These are phyloP conservation scores for Meteorus sp. DNA, from an alignment of 1,140 invertebrate genomes.

Conservation along the genomic window DNA sequence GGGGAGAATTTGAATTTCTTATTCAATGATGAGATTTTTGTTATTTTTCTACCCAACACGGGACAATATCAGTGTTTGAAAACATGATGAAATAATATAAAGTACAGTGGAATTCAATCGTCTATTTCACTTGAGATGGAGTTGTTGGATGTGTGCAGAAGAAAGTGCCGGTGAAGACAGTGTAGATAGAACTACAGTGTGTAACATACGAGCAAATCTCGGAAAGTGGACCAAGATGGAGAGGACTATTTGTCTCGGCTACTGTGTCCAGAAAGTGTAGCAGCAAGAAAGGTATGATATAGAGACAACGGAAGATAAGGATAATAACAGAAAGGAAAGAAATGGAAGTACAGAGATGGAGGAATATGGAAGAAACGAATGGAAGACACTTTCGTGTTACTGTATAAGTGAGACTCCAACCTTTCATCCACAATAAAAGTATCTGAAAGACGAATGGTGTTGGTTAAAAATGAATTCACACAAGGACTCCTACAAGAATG, in stretches of 20 bases:
- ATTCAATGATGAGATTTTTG: too few species aligned
- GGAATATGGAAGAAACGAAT: too few species aligned
- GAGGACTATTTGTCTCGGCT: slow-evolving; percentile 15
- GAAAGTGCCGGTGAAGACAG: background rate
- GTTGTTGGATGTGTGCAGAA: background rate
- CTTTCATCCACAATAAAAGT: background rate
- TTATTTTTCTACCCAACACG: too few species aligned
- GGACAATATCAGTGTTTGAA: too few species aligned
- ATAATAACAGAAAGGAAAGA: too few species aligned
- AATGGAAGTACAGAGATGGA: too few species aligned
- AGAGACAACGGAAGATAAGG: background rate
- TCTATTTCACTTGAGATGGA: too few species aligned
- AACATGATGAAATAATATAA: too few species aligned
- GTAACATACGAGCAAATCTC: background rate
- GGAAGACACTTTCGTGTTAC: background rate
- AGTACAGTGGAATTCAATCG: too few species aligned
- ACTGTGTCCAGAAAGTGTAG: background rate
- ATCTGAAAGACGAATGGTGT: slow-evolving; percentile 43
- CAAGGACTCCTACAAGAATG: slow-evolving; percentile 14
- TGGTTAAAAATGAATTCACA: slow-evolving; percentile 44
- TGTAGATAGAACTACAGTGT: background rate
- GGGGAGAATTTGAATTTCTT: too few species aligned
- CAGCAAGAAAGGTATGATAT: background rate
- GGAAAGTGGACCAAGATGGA: background rate
- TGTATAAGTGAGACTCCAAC: background rate